phyloP scores from a whole-genome alignment of 2,888 invertebrate species.

The Polyommatus icarus region DNA sequence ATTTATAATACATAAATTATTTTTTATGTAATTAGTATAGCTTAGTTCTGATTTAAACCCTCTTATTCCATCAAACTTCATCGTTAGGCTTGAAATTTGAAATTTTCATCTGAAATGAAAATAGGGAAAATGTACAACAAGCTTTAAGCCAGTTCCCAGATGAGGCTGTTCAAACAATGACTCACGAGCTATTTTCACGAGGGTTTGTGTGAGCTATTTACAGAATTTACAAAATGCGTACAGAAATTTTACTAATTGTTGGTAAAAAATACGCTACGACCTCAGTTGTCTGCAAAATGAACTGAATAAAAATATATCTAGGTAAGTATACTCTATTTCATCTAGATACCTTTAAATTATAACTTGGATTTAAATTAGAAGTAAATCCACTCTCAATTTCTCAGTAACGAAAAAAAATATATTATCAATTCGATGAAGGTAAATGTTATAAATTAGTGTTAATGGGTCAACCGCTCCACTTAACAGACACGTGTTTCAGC shows the following conservation, averaged over 20 bases:
- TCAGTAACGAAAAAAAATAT: background rate
- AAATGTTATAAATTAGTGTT: background rate
- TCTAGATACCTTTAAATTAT: no score
- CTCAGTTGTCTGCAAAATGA: no score
- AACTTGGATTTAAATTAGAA: background rate
- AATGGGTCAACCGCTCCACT: background rate
- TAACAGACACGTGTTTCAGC: background rate
- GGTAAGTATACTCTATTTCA: no score
- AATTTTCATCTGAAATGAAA: background rate
- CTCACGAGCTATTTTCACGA: conserved; percentile 33
- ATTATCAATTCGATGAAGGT: background rate
- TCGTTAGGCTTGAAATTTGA: background rate
- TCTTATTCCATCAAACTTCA: background rate
- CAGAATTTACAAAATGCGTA: conserved; percentile 10
- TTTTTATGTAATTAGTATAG: no score
- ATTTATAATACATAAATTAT: no score
- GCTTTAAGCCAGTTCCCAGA: conserved; percentile 20
- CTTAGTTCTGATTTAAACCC: background rate
- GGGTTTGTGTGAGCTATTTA: conserved; percentile 20
- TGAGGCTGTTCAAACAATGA: conserved; percentile 29
- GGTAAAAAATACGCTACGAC: background rate
- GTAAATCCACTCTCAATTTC: background rate
- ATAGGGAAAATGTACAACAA: conserved; percentile 1
- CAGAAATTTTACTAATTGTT: background rate
- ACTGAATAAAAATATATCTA: no score